phyloP scores from a whole-genome alignment of 1,140 invertebrate species.

The Halotydeus destructor region DNA sequence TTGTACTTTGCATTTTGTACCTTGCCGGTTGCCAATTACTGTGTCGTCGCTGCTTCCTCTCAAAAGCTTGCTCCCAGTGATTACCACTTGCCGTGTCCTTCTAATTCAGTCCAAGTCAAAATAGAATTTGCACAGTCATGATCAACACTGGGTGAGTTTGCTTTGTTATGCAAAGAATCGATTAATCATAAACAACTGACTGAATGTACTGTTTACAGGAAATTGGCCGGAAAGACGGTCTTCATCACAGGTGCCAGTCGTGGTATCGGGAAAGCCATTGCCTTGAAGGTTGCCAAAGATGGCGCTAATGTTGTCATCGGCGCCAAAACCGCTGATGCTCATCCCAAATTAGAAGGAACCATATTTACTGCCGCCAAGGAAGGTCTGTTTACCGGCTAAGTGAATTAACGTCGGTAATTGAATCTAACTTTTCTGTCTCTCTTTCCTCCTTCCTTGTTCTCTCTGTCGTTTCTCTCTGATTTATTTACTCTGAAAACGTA shows the following conservation, averaged over 20 bases:
- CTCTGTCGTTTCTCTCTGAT: neutral
- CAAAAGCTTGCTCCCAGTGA: too few relatives aligned
- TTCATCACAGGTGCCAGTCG: conserved; percentile 91
- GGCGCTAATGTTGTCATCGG: conserved; percentile 85
- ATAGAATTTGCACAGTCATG: too few relatives aligned
- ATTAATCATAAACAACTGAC: too few relatives aligned
- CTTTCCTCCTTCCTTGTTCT: neutral
- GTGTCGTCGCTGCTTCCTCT: too few relatives aligned
- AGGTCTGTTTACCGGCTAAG: conserved; percentile 36
- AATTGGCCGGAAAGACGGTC: conserved; percentile 69
- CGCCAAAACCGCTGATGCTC: conserved; percentile 82
- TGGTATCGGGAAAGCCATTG: conserved; percentile 93
- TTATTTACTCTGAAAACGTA: neutral
- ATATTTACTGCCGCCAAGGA: conserved; percentile 92
- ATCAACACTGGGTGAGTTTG: too few relatives aligned
- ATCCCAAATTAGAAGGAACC: conserved; percentile 93
- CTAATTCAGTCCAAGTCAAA: too few relatives aligned
- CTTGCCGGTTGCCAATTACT: too few relatives aligned
- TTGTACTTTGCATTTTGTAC: too few relatives aligned
- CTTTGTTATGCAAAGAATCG: too few relatives aligned
- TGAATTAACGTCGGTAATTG: too few relatives aligned
- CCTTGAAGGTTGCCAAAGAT: conserved; percentile 75
- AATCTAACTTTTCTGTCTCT: neutral
- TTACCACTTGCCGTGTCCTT: too few relatives aligned
- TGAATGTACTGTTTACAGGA: too few relatives aligned